These are phyloP conservation scores for Tetramorium alpestre DNA, from an alignment of 1,140 invertebrate genomes.

Conservation along the genomic window DNA sequence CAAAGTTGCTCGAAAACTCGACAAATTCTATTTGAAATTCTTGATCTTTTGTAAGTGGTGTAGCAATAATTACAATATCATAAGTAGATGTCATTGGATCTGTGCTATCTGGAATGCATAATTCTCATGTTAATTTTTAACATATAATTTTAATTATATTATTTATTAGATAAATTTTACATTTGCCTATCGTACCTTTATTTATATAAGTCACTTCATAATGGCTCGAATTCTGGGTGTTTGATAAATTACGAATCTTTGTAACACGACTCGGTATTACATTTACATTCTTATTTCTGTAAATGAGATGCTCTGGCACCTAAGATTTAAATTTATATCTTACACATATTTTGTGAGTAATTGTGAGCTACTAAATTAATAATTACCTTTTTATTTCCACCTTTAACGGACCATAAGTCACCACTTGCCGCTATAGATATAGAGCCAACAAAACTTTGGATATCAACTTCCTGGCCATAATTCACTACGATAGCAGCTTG, in stretches of 20 bases:
- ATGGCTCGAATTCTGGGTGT: slow-evolving; percentile 23
- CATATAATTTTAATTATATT: background rate
- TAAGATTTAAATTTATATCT: slow-evolving; percentile 63
- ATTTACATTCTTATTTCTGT: slow-evolving; percentile 79
- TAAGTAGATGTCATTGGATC: slow-evolving; percentile 80
- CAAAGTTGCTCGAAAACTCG: slow-evolving; percentile 76
- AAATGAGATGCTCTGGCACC: slow-evolving; percentile 80
- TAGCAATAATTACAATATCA: slow-evolving; percentile 88
- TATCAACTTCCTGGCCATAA: slow-evolving; percentile 88
- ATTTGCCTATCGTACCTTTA: slow-evolving; percentile 61
- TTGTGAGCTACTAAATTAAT: background rate
- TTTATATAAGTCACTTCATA: slow-evolving; percentile 77
- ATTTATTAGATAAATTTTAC: background rate
- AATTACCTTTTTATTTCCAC: slow-evolving; percentile 88
- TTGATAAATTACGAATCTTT: slow-evolving; percentile 74
- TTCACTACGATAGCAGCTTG: slow-evolving; percentile 87
- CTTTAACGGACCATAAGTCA: slow-evolving; percentile 88
- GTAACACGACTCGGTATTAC: slow-evolving; percentile 80
- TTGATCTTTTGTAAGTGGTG: slow-evolving; percentile 85
- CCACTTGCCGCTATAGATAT: slow-evolving; percentile 87
- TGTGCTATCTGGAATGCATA: slow-evolving; percentile 71
- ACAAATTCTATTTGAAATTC: slow-evolving; percentile 78
- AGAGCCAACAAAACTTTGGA: slow-evolving; percentile 88
- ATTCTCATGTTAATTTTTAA: background rate
- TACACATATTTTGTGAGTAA: background rate